Percentiles rank a stretch among this genome's conserved stretches.
Evolutionary conservation across 2,888 invertebrate genomes (phyloP).

Genomic region (Volucella bombylans): DNA sequence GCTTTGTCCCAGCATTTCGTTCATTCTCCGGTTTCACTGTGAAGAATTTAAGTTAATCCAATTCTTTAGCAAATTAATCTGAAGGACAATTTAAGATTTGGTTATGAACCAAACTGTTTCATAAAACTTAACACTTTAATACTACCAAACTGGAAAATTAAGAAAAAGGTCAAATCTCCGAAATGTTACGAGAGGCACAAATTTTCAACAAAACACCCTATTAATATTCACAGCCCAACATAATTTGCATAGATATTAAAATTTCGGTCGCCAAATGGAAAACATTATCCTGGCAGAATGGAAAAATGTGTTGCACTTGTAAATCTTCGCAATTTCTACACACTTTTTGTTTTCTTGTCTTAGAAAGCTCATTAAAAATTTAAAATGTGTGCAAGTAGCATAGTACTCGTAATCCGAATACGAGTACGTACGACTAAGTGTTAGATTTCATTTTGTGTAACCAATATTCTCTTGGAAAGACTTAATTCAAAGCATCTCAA

Average conservation of each 20-base stretch:
- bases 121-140: constrained; percentile 24
- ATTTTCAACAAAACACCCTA: constrained; percentile 56
- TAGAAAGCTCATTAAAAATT: constrained; percentile 40
- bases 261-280: constrained; percentile 63
- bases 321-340: constrained; percentile 26
- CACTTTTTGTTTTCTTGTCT: background rate
- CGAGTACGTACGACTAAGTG: background rate
- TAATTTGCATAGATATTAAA: constrained; percentile 73
- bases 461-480: background rate
- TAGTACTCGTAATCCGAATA: constrained; percentile 3
- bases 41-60: too few species aligned
- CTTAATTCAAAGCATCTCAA: background rate
- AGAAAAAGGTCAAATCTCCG: constrained; percentile 54
- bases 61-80: too few species aligned
- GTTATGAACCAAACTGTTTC: background rate
- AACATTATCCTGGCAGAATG: constrained; percentile 44
- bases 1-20: too few species aligned
- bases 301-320: constrained; percentile 66
- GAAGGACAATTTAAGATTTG: too few species aligned
- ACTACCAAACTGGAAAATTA: constrained; percentile 29
- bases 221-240: constrained; percentile 70
- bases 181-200: constrained; percentile 49
- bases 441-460: constrained; percentile 13
- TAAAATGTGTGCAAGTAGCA: constrained; percentile 17
- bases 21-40: too few species aligned